These are phyloP conservation scores for Branchinecta lindahli DNA, from an alignment of 1,140 invertebrate species.

Conservation along the genomic window DNA sequence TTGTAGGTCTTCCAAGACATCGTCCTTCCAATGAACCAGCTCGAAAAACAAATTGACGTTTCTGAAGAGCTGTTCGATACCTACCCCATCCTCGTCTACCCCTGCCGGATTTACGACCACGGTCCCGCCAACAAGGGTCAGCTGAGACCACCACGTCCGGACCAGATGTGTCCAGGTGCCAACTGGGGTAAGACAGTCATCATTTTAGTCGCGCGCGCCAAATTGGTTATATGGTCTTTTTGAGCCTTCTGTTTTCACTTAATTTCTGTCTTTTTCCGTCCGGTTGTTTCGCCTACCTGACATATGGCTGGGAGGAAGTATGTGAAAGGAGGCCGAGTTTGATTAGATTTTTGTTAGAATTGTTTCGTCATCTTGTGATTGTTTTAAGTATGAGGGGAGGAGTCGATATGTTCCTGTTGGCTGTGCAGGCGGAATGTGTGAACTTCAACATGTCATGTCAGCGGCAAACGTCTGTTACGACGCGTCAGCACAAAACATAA, in stretches of 20 bases:
- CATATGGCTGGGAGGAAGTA: too few relatives aligned
- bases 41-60: slow-evolving; percentile 38
- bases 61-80: slow-evolving; percentile 37
- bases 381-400: too few relatives aligned
- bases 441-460: too few relatives aligned
- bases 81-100: slow-evolving; percentile 40
- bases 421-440: too few relatives aligned
- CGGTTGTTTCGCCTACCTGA: too few relatives aligned
- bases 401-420: too few relatives aligned
- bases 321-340: too few relatives aligned
- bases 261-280: neutral
- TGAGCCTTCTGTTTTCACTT: neutral
- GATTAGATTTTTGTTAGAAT: too few relatives aligned
- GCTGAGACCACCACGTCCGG: slow-evolving; percentile 31
- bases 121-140: slow-evolving; percentile 32
- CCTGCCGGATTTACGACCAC: slow-evolving; percentile 40
- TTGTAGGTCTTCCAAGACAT: slow-evolving; percentile 41
- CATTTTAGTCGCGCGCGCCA: neutral
- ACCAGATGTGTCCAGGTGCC: slow-evolving; percentile 35
- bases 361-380: too few relatives aligned
- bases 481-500: too few relatives aligned
- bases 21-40: slow-evolving; percentile 37
- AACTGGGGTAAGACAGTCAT: slow-evolving; percentile 27
- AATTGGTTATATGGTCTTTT: neutral
- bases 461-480: too few relatives aligned